Conservation (phyloP, 2,113 vertebrate species). For the Hystrix cristata region DNA sequence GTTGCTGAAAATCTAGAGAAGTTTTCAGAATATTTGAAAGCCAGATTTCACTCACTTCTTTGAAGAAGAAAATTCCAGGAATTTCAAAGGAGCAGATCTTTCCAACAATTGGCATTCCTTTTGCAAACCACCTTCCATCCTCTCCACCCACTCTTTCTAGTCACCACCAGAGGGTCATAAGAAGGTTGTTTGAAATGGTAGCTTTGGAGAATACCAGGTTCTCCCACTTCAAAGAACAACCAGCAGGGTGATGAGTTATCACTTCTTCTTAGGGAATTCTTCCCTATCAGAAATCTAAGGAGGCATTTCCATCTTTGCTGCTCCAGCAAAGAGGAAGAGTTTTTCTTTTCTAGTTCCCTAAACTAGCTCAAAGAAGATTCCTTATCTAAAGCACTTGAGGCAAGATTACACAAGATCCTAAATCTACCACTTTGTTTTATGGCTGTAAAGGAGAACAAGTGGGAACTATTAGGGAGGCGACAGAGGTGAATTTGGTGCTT, state of each 20-base stretch:
- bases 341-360: neutral
- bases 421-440: neutral
- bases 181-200: conserved; percentile 35
- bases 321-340: neutral
- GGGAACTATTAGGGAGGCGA: neutral
- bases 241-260: neutral
- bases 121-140: conserved; percentile 13
- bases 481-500: neutral
- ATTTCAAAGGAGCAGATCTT: conserved; percentile 54
- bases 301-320: neutral
- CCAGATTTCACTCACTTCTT: neutral
- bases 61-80: conserved; percentile 59
- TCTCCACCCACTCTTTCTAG: neutral
- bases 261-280: neutral
- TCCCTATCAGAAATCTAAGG: neutral
- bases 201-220: conserved; percentile 42
- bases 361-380: conserved; percentile 16
- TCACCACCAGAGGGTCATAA: neutral
- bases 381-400: neutral
- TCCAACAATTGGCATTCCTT: neutral
- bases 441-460: neutral
- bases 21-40: conserved; percentile 58
- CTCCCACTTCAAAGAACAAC: conserved; percentile 45
- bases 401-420: conserved; percentile 30
- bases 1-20: neutral